These are phyloP conservation scores for Diplodus puntazzo DNA, from an alignment of 2,797 vertebrate genomes.

Conservation along the genomic window DNA sequence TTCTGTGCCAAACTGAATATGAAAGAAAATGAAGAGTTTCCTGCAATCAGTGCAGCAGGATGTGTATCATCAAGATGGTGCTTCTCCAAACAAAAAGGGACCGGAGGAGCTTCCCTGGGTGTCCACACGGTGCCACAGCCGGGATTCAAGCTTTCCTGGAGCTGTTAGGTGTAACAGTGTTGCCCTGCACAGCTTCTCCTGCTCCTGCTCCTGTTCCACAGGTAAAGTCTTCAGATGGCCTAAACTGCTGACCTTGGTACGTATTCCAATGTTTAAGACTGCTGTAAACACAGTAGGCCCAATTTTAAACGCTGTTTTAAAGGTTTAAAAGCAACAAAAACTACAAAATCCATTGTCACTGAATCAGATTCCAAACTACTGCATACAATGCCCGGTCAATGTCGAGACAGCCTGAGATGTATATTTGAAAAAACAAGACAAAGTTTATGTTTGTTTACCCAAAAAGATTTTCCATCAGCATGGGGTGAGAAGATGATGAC, in stretches of 20 bases:
- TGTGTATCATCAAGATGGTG: constrained; percentile 9
- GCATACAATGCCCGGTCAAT: background rate
- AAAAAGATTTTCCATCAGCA: too few species aligned
- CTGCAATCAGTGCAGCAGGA: constrained; percentile 61
- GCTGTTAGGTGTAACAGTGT: constrained; percentile 10
- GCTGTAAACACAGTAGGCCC: background rate
- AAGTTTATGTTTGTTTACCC: too few species aligned
- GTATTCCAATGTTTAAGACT: constrained; percentile 47
- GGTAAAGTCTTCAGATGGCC: constrained; percentile 67
- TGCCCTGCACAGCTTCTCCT: background rate
- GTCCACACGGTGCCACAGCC: background rate
- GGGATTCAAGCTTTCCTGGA: constrained; percentile 15
- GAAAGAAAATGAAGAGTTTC: constrained; percentile 49
- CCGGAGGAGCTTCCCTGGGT: background rate
- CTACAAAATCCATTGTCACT: background rate
- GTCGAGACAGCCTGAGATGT: background rate
- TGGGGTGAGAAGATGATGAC: background rate
- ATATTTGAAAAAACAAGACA: background rate
- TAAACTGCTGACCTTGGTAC: constrained; percentile 43
- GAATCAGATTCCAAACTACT: background rate
- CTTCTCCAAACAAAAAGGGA: constrained; percentile 28
- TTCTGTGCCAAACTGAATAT: constrained; percentile 49
- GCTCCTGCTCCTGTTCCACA: constrained; percentile 43
- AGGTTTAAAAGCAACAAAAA: background rate
- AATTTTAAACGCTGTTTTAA: background rate